Percentiles rank a stretch among this genome's conserved stretches.
These are phyloP conservation scores for Nymphalis polychloros DNA, from an alignment of 2,888 invertebrate genomes.

Conservation along the genomic window DNA sequence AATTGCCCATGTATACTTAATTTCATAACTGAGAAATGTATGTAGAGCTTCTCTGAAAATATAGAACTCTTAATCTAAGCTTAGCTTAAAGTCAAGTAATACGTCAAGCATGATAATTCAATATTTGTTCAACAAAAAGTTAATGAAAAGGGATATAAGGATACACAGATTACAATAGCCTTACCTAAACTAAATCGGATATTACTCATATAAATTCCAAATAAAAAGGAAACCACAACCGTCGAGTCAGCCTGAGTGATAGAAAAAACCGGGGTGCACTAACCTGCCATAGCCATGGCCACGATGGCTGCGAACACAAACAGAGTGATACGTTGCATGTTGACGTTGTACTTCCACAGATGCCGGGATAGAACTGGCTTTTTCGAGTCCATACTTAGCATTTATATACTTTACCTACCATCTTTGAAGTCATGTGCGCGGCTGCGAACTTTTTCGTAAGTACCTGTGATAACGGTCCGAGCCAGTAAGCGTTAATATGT, in stretches of 20 bases:
- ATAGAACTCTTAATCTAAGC: background rate
- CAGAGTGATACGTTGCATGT: constrained; percentile 65
- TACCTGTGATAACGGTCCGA: constrained; percentile 62
- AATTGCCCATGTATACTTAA: no score
- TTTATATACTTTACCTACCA: constrained; percentile 58
- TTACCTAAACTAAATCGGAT: constrained; percentile 48
- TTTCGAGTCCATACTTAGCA: constrained; percentile 51
- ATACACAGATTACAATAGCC: constrained; percentile 28
- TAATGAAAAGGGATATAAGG: constrained; percentile 29
- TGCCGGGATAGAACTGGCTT: constrained; percentile 66
- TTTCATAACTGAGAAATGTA: no score
- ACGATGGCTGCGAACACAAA: constrained; percentile 63
- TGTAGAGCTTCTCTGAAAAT: no score
- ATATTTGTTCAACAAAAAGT: constrained; percentile 12
- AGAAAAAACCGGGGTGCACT: constrained; percentile 74
- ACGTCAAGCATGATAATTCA: background rate
- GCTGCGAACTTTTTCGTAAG: constrained; percentile 55
- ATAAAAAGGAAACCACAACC: constrained; percentile 51
- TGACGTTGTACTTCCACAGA: constrained; percentile 54
- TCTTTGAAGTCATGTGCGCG: constrained; percentile 49
- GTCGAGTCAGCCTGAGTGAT: constrained; percentile 43
- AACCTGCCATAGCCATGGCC: constrained; percentile 73
- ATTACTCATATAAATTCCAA: constrained; percentile 50
- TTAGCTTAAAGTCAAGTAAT: background rate
- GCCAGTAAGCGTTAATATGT: constrained; percentile 55